Evolutionary conservation across 1,140 invertebrate species (phyloP).

Genomic region (Bombus affinis): DNA sequence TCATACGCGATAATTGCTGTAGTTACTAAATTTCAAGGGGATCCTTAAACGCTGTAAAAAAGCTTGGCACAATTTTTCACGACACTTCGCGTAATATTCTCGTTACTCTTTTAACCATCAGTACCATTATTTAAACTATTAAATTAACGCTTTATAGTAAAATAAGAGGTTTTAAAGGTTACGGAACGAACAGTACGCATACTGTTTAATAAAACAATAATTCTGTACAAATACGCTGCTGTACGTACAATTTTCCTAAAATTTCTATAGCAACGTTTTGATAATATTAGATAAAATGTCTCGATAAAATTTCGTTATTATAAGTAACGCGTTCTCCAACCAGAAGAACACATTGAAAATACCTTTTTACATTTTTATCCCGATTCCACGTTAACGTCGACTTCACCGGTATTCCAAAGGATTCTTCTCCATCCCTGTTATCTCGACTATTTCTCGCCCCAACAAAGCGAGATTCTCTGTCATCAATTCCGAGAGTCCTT

Average conservation of each 20-base stretch:
- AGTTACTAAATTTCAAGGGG: conserved; percentile 37
- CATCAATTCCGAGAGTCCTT: conserved; percentile 33
- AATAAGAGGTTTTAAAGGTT: neutral
- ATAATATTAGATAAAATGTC: neutral
- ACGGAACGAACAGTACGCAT: neutral
- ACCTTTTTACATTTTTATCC: neutral
- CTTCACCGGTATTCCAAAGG: neutral
- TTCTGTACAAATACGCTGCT: neutral
- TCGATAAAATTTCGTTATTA: neutral
- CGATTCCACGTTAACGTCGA: too few relatives aligned
- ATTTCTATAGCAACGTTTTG: too few relatives aligned
- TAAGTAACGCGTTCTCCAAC: too few relatives aligned
- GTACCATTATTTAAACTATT: neutral
- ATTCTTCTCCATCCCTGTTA: neutral
- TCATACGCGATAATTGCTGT: conserved; percentile 28
- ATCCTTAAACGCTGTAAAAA: conserved; percentile 7
- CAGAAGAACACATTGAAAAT: neutral
- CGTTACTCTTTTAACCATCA: neutral
- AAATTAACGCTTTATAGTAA: neutral
- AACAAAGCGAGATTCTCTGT: neutral
- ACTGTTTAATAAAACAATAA: neutral
- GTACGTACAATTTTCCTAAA: too few relatives aligned
- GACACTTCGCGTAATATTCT: neutral
- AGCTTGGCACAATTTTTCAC: neutral
- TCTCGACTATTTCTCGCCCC: neutral